Conservation (phyloP, 2,113 vertebrate species). For the Rhea americana region DNA sequence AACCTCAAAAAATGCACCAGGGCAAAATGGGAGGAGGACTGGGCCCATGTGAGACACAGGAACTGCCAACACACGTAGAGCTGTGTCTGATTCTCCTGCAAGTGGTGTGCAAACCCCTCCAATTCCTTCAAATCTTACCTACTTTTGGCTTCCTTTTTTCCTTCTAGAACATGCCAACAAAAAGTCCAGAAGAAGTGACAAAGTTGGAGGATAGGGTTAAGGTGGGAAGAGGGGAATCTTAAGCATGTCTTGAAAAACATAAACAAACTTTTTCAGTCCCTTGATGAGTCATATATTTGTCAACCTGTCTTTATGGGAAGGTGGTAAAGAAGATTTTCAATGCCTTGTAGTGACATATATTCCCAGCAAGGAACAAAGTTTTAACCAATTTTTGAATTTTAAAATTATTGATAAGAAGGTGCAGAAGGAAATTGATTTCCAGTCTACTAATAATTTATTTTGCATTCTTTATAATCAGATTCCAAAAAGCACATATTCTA, state of each 20-base stretch:
- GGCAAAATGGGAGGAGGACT: background rate
- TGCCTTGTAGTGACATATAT: background rate
- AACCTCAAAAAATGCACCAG: too few species aligned
- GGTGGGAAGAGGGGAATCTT: background rate
- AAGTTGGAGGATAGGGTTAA: background rate
- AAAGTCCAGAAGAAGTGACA: background rate
- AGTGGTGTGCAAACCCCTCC: fast-evolving
- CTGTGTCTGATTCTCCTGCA: background rate
- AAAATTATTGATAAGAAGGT: background rate
- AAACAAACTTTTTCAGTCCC: background rate
- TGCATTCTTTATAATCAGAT: background rate
- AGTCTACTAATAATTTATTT: slow-evolving; percentile 8
- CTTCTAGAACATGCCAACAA: background rate
- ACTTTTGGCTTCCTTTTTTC: background rate
- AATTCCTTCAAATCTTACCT: background rate
- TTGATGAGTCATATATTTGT: background rate
- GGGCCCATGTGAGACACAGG: fast-evolving
- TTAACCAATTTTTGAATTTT: slow-evolving; percentile 6
- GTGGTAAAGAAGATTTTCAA: background rate
- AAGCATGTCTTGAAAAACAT: background rate
- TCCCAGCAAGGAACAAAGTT: background rate
- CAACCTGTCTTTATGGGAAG: background rate
- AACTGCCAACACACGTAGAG: background rate
- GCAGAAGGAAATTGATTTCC: background rate
- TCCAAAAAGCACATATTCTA: background rate